A percentile compares a stretch with the other conserved stretches of the same genome.
Conservation (phyloP, 2,113 vertebrate species). For the Loxodonta africana region DNA sequence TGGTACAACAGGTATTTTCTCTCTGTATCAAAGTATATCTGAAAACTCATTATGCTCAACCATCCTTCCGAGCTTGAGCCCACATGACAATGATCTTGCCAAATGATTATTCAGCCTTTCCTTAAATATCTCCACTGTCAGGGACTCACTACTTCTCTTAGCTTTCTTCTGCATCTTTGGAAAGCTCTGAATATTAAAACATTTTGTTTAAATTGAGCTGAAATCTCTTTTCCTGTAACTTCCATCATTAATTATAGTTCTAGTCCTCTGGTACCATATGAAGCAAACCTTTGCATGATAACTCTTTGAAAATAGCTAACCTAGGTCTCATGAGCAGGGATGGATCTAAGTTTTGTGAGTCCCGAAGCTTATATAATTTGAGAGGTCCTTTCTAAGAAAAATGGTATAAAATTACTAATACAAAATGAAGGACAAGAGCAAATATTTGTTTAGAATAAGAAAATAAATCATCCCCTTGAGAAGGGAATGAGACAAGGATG, state of each 20-base stretch:
- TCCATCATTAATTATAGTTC: background rate
- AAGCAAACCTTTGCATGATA: background rate
- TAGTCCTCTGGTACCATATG: background rate
- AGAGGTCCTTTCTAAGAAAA: background rate
- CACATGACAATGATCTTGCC: rapidly evolving
- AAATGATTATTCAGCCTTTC: background rate
- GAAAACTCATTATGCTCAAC: background rate
- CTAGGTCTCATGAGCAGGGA: background rate
- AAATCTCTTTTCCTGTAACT: background rate
- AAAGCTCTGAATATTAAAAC: constrained; percentile 1
- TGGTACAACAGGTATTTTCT: background rate
- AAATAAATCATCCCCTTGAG: background rate
- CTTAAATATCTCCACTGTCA: background rate
- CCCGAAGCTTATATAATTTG: background rate
- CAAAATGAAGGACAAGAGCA: background rate
- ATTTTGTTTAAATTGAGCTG: background rate
- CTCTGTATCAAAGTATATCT: background rate
- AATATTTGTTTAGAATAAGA: background rate
- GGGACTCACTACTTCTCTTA: background rate
- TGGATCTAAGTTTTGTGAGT: background rate
- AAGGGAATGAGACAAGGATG: background rate
- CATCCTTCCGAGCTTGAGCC: background rate
- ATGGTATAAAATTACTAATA: background rate
- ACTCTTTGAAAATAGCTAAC: background rate
- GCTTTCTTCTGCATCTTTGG: background rate